phyloP scores from a whole-genome alignment of 2,888 invertebrate genomes.

The Microctonus aethiopoides region DNA sequence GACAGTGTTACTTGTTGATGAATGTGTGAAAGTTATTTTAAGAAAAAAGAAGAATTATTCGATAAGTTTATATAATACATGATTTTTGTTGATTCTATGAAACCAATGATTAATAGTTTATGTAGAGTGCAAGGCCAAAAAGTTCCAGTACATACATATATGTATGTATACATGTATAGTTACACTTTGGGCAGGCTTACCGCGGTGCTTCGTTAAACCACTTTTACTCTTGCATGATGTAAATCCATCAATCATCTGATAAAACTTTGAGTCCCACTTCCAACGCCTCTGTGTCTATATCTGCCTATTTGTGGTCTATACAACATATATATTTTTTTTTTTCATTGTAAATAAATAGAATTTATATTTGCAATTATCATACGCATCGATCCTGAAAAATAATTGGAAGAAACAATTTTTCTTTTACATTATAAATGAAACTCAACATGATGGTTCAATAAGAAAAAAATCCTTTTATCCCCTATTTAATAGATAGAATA shows the following conservation, averaged over 20 bases:
- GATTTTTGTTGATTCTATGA: background rate
- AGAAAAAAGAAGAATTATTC: background rate
- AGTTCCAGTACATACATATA: background rate
- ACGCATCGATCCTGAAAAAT: too few species aligned
- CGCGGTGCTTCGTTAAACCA: constrained; percentile 31
- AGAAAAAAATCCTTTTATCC: background rate
- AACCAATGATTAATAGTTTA: background rate
- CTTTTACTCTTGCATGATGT: constrained; percentile 35
- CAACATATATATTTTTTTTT: too few species aligned
- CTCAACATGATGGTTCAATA: background rate
- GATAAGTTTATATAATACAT: background rate
- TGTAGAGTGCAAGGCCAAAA: background rate
- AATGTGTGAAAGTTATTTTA: background rate
- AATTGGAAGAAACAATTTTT: too few species aligned
- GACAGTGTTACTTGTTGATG: background rate
- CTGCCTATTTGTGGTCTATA: too few species aligned
- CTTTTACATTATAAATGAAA: too few species aligned
- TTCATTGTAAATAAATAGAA: too few species aligned
- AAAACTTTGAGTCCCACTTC: constrained; percentile 28
- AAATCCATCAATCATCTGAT: constrained; percentile 35
- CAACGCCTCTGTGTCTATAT: background rate
- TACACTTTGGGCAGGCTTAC: background rate
- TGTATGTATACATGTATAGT: too few species aligned
- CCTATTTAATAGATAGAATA: background rate
- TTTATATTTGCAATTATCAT: too few species aligned